These are phyloP conservation scores for Drosophila subpulchrella DNA, from an alignment of 1,140 invertebrate species.

Conservation along the genomic window DNA sequence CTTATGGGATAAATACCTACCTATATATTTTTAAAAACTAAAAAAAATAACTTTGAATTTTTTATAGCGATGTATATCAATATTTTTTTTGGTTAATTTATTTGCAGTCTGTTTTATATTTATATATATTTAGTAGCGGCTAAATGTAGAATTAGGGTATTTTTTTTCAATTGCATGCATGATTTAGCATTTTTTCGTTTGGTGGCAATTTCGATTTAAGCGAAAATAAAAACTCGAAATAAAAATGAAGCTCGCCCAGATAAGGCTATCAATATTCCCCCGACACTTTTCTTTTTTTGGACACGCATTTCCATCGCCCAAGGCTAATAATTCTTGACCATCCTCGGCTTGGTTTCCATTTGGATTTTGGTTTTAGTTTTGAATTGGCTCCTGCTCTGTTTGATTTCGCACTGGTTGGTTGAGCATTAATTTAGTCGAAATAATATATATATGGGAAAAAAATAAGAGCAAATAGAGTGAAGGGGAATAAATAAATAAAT, in stretches of 20 bases:
- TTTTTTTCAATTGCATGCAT: neutral
- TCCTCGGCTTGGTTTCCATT: conserved; percentile 22
- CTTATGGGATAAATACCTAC: no score
- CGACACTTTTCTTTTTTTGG: neutral
- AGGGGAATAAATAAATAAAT: conserved; percentile 74
- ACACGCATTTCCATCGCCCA: conserved; percentile 6
- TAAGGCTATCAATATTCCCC: conserved; percentile 19
- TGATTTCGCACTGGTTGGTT: conserved; percentile 28
- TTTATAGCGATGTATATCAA: neutral
- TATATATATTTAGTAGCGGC: no score
- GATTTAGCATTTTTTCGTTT: conserved; percentile 15
- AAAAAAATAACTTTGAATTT: no score
- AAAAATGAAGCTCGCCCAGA: conserved; percentile 15
- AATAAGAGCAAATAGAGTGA: conserved; percentile 62
- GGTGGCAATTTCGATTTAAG: conserved; percentile 27
- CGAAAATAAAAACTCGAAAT: conserved; percentile 8
- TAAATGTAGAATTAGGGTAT: conserved; percentile 1
- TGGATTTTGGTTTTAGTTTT: conserved; percentile 31
- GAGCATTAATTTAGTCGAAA: conserved; percentile 71
- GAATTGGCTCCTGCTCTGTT: conserved; percentile 8
- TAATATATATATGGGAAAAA: conserved; percentile 71
- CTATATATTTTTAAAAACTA: no score
- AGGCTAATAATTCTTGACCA: conserved; percentile 38
- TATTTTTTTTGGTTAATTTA: neutral
- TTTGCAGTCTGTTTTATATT: neutral